Percentiles rank a stretch among this genome's conserved stretches.
These are phyloP conservation scores for Eupleurogrammus muticus DNA, from an alignment of 2,797 vertebrate species.

Conservation along the genomic window DNA sequence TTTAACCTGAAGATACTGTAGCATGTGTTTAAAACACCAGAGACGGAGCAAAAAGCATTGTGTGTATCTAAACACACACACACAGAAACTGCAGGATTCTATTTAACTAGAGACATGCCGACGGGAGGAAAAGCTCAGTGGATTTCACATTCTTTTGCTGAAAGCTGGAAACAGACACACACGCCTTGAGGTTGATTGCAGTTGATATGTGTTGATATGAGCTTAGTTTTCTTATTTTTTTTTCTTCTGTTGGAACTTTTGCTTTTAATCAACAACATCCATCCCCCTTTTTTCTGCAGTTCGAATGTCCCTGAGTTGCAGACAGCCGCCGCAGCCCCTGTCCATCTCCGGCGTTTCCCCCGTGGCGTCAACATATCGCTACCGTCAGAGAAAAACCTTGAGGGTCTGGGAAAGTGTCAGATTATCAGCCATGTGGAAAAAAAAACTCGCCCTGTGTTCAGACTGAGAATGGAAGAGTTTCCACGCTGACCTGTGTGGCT, in stretches of 20 bases:
- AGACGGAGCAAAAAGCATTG: neutral
- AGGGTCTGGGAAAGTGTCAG: constrained; percentile 41
- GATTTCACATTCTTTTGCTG: neutral
- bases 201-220: constrained; percentile 9
- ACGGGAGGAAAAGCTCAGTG: neutral
- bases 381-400: constrained; percentile 36
- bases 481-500: constrained; percentile 16
- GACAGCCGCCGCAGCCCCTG: constrained; percentile 10
- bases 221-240: neutral
- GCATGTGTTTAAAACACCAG: constrained; percentile 16
- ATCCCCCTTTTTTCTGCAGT: neutral
- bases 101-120: neutral
- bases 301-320: constrained; percentile 17
- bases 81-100: neutral
- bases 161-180: neutral
- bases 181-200: neutral
- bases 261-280: constrained; percentile 25
- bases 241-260: neutral
- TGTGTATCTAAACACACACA: neutral
- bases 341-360: constrained; percentile 33
- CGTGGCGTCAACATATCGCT: constrained; percentile 42
- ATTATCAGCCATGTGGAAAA: constrained; percentile 24
- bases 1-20: constrained; percentile 34
- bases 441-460: constrained; percentile 10
- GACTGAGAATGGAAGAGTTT: constrained; percentile 29